These are phyloP conservation scores for Formicarius rufipectus DNA, from an alignment of 2,113 vertebrate species.

Conservation along the genomic window DNA sequence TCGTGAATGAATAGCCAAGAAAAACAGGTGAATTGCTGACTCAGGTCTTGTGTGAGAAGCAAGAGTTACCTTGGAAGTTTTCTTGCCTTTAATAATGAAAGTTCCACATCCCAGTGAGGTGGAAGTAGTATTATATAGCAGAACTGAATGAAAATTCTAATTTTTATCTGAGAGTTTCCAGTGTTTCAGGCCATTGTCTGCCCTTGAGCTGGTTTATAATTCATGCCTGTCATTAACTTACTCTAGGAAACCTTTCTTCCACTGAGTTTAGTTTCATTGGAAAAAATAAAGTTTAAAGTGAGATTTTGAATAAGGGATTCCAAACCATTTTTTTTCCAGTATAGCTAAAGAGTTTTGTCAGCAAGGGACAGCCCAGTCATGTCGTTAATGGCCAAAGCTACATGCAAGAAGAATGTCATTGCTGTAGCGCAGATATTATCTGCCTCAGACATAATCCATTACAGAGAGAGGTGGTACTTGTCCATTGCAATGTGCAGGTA, in stretches of 20 bases:
- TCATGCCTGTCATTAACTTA: neutral
- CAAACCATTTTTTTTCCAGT: rapidly evolving
- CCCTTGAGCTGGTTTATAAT: neutral
- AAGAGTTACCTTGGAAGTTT: neutral
- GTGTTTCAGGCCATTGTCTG: neutral
- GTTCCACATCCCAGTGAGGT: neutral
- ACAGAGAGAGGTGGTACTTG: neutral
- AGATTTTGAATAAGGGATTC: neutral
- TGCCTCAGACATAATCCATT: neutral
- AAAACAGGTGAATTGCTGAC: neutral
- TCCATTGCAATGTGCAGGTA: neutral
- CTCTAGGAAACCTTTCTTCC: neutral
- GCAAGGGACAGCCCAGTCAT: neutral
- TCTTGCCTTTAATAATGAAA: neutral
- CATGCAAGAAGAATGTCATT: neutral
- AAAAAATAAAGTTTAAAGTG: neutral
- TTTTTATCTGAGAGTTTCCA: neutral
- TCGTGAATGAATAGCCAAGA: neutral
- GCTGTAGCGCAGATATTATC: rapidly evolving
- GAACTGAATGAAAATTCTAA: neutral
- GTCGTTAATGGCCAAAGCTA: neutral
- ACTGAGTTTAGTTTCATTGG: neutral
- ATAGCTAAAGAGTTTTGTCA: neutral
- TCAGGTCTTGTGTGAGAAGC: neutral
- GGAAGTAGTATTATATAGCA: neutral